Evolutionary conservation across 2,113 vertebrate genomes (phyloP).

Genomic region (Aspiorhynchus laticeps): DNA sequence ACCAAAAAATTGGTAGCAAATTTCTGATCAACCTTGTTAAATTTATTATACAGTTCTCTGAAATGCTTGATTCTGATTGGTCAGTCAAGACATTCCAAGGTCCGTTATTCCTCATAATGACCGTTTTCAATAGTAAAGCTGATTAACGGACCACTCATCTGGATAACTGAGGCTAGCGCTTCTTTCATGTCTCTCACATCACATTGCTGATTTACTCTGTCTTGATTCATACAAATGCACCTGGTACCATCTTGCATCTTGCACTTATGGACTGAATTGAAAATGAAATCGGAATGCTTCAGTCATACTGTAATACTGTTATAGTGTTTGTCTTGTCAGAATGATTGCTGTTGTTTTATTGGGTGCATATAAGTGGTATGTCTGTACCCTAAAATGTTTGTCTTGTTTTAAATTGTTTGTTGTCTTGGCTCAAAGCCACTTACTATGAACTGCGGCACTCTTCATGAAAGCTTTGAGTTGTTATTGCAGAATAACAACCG

Average conservation of each 20-base stretch:
- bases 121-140: not conserved
- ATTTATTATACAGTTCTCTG: not conserved
- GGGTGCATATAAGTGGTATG: not conserved
- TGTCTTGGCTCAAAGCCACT: not conserved
- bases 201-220: not conserved
- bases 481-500: not conserved
- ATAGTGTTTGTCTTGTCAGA: not conserved
- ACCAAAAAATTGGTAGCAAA: not conserved
- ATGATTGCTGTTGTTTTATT: not conserved
- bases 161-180: not conserved
- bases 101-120: not conserved
- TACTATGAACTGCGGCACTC: not conserved
- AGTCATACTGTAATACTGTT: not conserved
- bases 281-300: not conserved
- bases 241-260: not conserved
- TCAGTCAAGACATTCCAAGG: not conserved
- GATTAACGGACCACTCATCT: not conserved
- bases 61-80: not conserved
- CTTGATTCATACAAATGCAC: not conserved
- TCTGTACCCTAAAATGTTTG: not conserved
- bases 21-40: not conserved
- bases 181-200: not conserved
- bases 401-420: not conserved
- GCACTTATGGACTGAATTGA: not conserved
- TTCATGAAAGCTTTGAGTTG: not conserved